phyloP scores from a whole-genome alignment of 2,113 vertebrate species.

The Romanogobio albipinnatus region DNA sequence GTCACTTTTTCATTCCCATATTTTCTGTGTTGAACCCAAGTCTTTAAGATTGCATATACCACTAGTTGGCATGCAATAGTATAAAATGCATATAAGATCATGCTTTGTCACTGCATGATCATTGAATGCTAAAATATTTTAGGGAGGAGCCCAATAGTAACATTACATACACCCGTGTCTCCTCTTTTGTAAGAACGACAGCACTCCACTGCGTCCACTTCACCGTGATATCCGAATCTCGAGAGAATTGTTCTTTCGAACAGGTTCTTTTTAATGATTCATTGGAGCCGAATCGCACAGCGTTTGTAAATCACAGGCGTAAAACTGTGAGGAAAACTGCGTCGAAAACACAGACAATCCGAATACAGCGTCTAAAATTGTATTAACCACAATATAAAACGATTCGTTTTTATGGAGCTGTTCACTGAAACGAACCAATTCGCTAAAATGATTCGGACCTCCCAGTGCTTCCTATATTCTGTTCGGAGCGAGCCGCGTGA shows the following conservation, averaged over 20 bases:
- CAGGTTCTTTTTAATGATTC: background rate
- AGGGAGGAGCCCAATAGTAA: slow-evolving; percentile 27
- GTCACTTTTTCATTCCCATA: background rate
- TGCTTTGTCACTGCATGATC: background rate
- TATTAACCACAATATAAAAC: background rate
- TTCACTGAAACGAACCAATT: slow-evolving; percentile 8
- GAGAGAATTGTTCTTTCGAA: background rate
- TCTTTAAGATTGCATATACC: background rate
- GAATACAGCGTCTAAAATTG: too few species aligned
- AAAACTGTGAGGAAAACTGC: background rate
- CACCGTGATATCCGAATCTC: background rate
- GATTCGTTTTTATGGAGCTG: background rate
- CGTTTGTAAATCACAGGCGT: background rate
- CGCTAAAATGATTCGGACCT: background rate
- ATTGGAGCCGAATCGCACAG: background rate
- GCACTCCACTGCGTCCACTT: background rate
- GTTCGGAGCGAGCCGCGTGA: slow-evolving; percentile 42
- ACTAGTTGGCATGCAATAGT: background rate
- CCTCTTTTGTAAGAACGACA: slow-evolving; percentile 2
- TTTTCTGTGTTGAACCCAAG: background rate
- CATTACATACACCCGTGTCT: background rate
- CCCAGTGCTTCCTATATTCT: background rate
- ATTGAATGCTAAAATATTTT: background rate
- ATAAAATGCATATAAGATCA: background rate
- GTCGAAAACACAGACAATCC: too few species aligned